Base-by-base conservation (phyloP, 1,140 invertebrate genomes). In the Physella acuta region DNA sequence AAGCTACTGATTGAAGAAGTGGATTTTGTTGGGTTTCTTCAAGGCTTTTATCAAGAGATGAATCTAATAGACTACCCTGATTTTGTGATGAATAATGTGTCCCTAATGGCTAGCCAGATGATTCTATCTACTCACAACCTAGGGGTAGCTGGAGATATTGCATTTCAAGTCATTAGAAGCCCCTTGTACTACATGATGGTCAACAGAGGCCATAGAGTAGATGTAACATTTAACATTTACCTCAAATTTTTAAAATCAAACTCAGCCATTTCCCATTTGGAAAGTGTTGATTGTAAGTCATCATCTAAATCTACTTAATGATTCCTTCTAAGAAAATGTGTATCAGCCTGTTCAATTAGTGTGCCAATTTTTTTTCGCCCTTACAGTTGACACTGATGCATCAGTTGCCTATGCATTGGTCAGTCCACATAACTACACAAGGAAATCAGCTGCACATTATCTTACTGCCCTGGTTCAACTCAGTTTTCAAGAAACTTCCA, bases 341-440 rank as follows among this genome's bases (percentile, higher is more conserved):
- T n/a, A n/a, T n/a, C n/a, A n/a, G n/a, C n/a, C n/a, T n/a, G n/a
- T n/a, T n/a, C n/a, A n/a, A n/a, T 36, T 60, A 5, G 11, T 1
- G 11, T 60, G 36, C 3, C 20, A 24, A 33, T 51, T 64, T 17
- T 51, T 64, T 52, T 36, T 31, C 16, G 49, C 24, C 11, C n/a
- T 49, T 52, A 17, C 49, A 64, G 62, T 64, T 64, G 62, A 64
- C 52, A 49, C 36, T 64, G 26, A 37, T 20, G 26, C 30, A 2
- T 26, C 62, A 16, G 1, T 64, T 1, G 33, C 20, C 1, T 24
- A 52, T 28, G 39, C 37, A 31, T 3, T 64, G n/a, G 49, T 49
- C 33, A 64, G 62, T 52, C 49, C 62, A 30, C 20, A 64, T 20
- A 64, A 64, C 49, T 64, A 64, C 62, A 64, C 62, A 31, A 30